Percentiles rank a stretch among this genome's conserved stretches.
These are phyloP conservation scores for Platycheirus rosarum DNA, from an alignment of 2,888 invertebrate genomes.

Conservation along the genomic window DNA sequence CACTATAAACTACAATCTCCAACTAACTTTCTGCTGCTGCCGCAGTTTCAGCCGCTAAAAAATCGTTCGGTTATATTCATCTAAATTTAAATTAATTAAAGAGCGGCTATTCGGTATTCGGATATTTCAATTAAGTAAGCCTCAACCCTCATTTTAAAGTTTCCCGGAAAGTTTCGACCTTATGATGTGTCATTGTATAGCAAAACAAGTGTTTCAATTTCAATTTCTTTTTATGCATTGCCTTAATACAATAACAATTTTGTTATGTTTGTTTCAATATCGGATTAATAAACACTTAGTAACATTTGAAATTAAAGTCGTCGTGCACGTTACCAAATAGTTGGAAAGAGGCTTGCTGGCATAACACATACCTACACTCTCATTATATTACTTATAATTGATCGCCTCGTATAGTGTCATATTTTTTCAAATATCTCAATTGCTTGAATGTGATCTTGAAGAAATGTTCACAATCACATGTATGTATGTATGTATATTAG, in stretches of 20 bases:
- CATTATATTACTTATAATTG: not conserved
- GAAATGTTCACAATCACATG: slow-evolving; percentile 27
- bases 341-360: slow-evolving; percentile 45
- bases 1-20: slow-evolving; percentile 35
- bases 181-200: slow-evolving; percentile 26
- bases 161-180: slow-evolving; percentile 67
- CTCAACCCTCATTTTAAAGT: slow-evolving; percentile 50
- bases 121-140: slow-evolving; percentile 67
- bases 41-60: not conserved
- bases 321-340: slow-evolving; percentile 53
- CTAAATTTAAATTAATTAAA: slow-evolving; percentile 69
- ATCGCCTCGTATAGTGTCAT: slow-evolving; percentile 34
- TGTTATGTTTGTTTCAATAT: slow-evolving; percentile 51
- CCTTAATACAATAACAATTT: slow-evolving; percentile 48
- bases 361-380: not conserved
- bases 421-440: slow-evolving; percentile 56
- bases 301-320: slow-evolving; percentile 23
- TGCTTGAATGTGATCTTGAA: slow-evolving; percentile 48
- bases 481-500: not conserved
- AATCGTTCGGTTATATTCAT: slow-evolving; percentile 50
- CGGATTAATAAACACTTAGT: slow-evolving; percentile 19
- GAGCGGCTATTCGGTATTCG: slow-evolving; percentile 65
- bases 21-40: too few species aligned
- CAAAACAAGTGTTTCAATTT: slow-evolving; percentile 42
- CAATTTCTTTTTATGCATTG: slow-evolving; percentile 47